A percentile compares a stretch with the other conserved stretches of the same genome.
Evolutionary conservation across 1,140 invertebrate species (phyloP).

Genomic region (Brachionus plicatilis): DNA sequence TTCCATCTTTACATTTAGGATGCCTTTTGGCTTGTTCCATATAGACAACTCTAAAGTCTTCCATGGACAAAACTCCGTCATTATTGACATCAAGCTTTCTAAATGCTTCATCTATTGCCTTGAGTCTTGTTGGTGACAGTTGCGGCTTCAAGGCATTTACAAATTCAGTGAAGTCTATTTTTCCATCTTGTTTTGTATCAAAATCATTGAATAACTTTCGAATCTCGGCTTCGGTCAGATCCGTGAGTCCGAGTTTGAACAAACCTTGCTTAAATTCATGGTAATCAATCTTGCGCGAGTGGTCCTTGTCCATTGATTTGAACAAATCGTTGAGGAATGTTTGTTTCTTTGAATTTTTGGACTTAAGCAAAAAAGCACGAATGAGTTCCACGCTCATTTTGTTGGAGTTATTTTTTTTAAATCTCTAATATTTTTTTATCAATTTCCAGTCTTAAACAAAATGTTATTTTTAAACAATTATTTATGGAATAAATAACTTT

Average conservation of each 20-base stretch:
- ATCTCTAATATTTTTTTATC: neutral
- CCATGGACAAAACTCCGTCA: slow-evolving; percentile 34
- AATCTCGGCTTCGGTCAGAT: slow-evolving; percentile 32
- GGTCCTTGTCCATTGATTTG: slow-evolving; percentile 38
- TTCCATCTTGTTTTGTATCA: slow-evolving; percentile 37
- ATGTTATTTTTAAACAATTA: neutral
- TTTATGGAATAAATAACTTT: neutral
- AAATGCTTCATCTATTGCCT: slow-evolving; percentile 31
- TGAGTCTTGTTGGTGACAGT: neutral
- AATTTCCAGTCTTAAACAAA: neutral
- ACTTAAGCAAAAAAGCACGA: slow-evolving; percentile 35
- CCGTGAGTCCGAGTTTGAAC: neutral
- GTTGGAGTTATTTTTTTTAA: neutral
- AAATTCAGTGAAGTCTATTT: slow-evolving; percentile 37
- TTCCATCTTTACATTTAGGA: slow-evolving; percentile 24
- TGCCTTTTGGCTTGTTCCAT: slow-evolving; percentile 31
- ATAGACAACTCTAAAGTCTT: slow-evolving; percentile 37
- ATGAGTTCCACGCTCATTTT: slow-evolving; percentile 39
- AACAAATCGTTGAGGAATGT: slow-evolving; percentile 29
- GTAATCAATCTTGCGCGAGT: slow-evolving; percentile 27
- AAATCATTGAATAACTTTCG: slow-evolving; percentile 35
- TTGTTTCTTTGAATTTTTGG: slow-evolving; percentile 23
- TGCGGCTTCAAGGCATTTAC: neutral
- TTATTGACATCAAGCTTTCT: slow-evolving; percentile 28
- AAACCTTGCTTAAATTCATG: slow-evolving; percentile 35